Conservation (phyloP, 2,113 vertebrate species). For the Corvus moneduloides region DNA sequence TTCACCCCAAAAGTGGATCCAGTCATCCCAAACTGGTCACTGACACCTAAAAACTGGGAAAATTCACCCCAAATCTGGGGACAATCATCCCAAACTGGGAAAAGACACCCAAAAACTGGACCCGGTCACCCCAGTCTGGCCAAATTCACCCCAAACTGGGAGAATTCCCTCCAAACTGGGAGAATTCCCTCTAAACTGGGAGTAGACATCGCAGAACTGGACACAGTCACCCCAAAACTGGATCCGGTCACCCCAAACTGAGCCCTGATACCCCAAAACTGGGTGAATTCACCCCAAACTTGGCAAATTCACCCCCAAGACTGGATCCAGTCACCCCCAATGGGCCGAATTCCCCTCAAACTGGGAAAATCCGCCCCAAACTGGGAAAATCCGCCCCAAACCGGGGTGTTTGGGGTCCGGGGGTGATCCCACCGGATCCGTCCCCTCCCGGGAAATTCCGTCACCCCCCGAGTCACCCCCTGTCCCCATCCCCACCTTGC, state of each 20-base stretch:
- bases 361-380: not conserved
- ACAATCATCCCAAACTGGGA: too few species aligned
- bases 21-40: too few species aligned
- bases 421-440: not conserved
- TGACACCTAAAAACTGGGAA: not conserved
- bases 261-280: not conserved
- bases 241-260: not conserved
- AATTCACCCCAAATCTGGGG: too few species aligned
- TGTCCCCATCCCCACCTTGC: not conserved
- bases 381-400: not conserved
- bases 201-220: too few species aligned
- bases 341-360: fast-evolving
- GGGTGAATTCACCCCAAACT: too few species aligned
- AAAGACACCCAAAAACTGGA: too few species aligned
- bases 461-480: not conserved
- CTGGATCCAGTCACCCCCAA: too few species aligned
- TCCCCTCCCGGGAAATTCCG: not conserved
- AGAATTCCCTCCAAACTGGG: too few species aligned
- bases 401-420: not conserved
- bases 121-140: too few species aligned
- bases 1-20: too few species aligned
- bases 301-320: too few species aligned
- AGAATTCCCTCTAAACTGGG: not conserved
- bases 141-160: too few species aligned
- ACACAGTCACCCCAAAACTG: not conserved